Evolutionary conservation across 2,888 invertebrate species (phyloP), one percentile per base, ranked within the genome.

Genomic region (Drosophila aldrichi): DNA sequence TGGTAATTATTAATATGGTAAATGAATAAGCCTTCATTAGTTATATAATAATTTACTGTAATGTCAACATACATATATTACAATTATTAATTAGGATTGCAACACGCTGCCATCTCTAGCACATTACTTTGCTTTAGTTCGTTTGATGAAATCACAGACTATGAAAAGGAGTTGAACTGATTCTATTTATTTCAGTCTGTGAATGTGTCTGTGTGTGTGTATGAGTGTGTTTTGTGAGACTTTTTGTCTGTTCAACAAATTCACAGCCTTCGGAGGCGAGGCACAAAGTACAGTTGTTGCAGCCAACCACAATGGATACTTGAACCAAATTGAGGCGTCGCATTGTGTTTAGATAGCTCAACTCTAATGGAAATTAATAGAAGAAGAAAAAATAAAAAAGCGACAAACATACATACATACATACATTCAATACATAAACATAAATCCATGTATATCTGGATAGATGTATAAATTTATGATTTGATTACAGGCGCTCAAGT

Each of bases 351-450:
- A 79, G 85, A 89, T 74, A 87, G 66, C 63, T 68, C 57, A 66
- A 64, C 88, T 70, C 67, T 82, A 84, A 84, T 90, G 90, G 90
- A 90, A 88, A 90, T 80, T 86, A 82, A 84, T 85, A 88, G 86
- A 89, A 84, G 71, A 52, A 76, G 68, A 71, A 70, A 67, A 67
- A 40, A 66, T 49, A 57, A 55, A 56, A 63, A 38, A 36, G 14
- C 36, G 54, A 54, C n/a, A 52, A 10, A 25, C 12, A 25, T 34
- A 52, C 34, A 49, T 18, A n/a, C 18, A 55, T 43, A 46, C 25
- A 52, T 38, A 40, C 40, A 22, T 36, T 2, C 43, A 44, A 22
- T 44, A 14, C 44, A 46, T 46, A 25, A 46, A 48, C 25, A 48
- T 48, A 22, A 22, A 25, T 46, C 22, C 25, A 48, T 29, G 10